Evolutionary conservation across 1,140 invertebrate species (phyloP).

Genomic region (Tachypleus tridentatus): DNA sequence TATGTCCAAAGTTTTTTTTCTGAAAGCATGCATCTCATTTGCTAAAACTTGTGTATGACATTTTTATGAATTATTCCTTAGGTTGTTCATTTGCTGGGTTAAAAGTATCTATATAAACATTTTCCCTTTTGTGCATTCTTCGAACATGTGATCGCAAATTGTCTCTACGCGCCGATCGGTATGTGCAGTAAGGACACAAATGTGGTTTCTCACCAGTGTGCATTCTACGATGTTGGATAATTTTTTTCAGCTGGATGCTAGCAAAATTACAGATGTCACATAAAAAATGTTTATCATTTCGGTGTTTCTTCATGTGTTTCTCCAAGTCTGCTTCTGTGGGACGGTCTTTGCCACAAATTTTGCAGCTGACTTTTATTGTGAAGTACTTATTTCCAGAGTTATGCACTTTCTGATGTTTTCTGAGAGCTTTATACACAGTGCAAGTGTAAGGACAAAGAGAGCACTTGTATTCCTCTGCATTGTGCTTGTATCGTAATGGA

Average conservation of each 20-base stretch:
- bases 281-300: slow-evolving; percentile 42
- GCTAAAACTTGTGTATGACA: too few species aligned
- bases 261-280: slow-evolving; percentile 46
- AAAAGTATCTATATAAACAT: slow-evolving; percentile 32
- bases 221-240: slow-evolving; percentile 35
- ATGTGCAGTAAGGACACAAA: slow-evolving; percentile 43
- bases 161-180: slow-evolving; percentile 42
- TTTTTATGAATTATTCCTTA: too few species aligned
- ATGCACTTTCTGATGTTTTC: slow-evolving; percentile 37
- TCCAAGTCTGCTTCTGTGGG: slow-evolving; percentile 40
- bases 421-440: slow-evolving; percentile 44
- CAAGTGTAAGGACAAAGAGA: slow-evolving; percentile 43
- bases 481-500: slow-evolving; percentile 28
- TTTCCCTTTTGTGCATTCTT: slow-evolving; percentile 43
- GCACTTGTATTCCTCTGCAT: slow-evolving; percentile 41
- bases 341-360: slow-evolving; percentile 44
- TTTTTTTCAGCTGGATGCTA: slow-evolving; percentile 44
- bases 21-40: too few species aligned
- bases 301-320: slow-evolving; percentile 43
- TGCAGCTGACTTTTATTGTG: slow-evolving; percentile 38
- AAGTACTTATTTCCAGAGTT: slow-evolving; percentile 14
- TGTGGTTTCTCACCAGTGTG: slow-evolving; percentile 48
- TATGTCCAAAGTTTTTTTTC: too few species aligned
- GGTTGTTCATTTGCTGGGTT: slow-evolving; percentile 22
- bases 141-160: slow-evolving; percentile 44